Evolutionary conservation across 2,888 invertebrate genomes (phyloP), one percentile per base, ranked within the genome.

Genomic region (Neocrepidodera transversa): DNA sequence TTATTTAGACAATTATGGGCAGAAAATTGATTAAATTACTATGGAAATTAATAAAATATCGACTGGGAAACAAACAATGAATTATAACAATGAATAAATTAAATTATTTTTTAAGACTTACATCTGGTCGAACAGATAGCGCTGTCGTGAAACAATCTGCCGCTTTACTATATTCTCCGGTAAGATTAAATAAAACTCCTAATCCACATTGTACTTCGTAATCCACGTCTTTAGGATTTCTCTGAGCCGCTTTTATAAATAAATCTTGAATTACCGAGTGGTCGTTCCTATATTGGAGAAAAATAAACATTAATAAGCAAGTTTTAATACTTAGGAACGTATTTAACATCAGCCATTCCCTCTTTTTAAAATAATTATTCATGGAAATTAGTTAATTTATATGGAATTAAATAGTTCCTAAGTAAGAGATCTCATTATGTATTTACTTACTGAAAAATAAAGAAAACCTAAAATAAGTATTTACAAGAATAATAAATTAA

Each of bases 91-190:
- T 23, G 6, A 23, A 23, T 23, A 23, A 23, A 23, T n/a, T 5
- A 26, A 38, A 45, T 28, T 8, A 51, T 28, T 38, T 11, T 4
- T n/a, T 11, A 60, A 26, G 23, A 77, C 80, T 80, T 80, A 89
- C 90, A 70, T 88, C 81, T n/a, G 88, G 89, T 72, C 87, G 85
- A 10, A 91, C 90, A 79, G 91, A 90, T 10, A 99, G 80, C 0
- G 97, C 97, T 35, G 95, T 86, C 71, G 87, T 87, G 77, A 98
- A 97, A 79, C 97, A 99, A 80, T 99, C 98, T 0, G 92, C 92
- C 10, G 99, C 99, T 81, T 97, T 95, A 69, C 95, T 92, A 80
- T 92, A 97, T 76, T 99, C 97, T 16, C 91, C 91, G 35, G 92
- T 92, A 35, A 98, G 85, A 80, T 97, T 97, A 74, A 97, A 97